Percentiles rank a stretch among this genome's conserved stretches.
Conservation (phyloP, 2,113 vertebrate genomes). For the Accipiter cooperii region DNA sequence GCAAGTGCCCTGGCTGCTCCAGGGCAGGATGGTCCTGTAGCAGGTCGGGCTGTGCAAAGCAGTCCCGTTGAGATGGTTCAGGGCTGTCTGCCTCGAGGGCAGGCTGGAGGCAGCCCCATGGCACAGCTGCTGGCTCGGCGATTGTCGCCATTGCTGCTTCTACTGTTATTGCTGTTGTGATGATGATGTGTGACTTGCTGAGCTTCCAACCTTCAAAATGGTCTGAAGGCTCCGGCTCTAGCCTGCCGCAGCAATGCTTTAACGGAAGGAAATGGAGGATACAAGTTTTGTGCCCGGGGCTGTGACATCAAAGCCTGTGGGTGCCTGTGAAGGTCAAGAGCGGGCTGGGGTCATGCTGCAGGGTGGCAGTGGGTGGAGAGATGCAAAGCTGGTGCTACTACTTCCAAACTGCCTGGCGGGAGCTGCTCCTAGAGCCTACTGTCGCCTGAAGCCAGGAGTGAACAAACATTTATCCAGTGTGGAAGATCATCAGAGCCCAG, state of each 20-base stretch:
- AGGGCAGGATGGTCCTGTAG: not conserved
- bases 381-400: not conserved
- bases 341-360: not conserved
- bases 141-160: not conserved
- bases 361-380: not conserved
- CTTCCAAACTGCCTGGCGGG: accelerated
- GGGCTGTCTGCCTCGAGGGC: not conserved
- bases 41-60: not conserved
- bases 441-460: accelerated
- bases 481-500: not conserved
- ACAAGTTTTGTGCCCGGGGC: not conserved
- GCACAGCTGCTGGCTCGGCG: not conserved
- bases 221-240: not conserved
- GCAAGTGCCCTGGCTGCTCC: not conserved
- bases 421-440: not conserved
- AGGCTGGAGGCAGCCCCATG: not conserved
- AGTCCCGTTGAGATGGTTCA: not conserved
- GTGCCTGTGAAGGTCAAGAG: not conserved
- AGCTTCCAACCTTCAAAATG: not conserved
- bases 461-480: not conserved
- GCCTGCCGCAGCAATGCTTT: not conserved
- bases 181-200: not conserved
- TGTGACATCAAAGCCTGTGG: not conserved
- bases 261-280: not conserved
- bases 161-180: not conserved